These are phyloP conservation scores for Papilio gigon DNA, from an alignment of 2,888 invertebrate genomes.

Conservation along the genomic window DNA sequence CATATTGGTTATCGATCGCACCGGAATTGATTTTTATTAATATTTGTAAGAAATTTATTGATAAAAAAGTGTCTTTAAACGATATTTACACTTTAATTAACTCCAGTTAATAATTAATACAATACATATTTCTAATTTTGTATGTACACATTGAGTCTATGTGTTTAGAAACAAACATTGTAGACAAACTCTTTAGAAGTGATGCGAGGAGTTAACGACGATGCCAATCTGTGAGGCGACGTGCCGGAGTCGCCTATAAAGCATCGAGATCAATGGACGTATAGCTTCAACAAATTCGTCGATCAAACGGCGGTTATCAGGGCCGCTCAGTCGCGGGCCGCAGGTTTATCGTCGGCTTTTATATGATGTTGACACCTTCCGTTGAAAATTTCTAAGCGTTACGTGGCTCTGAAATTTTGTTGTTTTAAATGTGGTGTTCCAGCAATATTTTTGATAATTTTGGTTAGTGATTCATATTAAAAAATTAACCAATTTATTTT, in stretches of 20 bases:
- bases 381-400: constrained; percentile 43
- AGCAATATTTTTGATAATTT: not conserved
- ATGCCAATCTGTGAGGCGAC: constrained; percentile 63
- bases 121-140: not conserved
- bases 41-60: not conserved
- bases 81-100: no score
- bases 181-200: constrained; percentile 33
- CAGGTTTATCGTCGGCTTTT: constrained; percentile 50
- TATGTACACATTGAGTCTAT: not conserved
- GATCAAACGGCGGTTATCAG: constrained; percentile 58
- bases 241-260: constrained; percentile 54
- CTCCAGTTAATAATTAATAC: no score
- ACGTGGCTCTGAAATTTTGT: constrained; percentile 17
- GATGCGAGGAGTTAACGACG: constrained; percentile 58
- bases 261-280: constrained; percentile 52
- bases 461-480: not conserved
- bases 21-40: not conserved
- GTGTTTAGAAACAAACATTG: constrained; percentile 13
- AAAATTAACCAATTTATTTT: no score
- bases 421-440: constrained; percentile 2
- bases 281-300: constrained; percentile 56
- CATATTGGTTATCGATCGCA: constrained; percentile 30
- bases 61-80: not conserved
- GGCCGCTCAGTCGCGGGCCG: constrained; percentile 45
- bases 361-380: constrained; percentile 50